phyloP scores from a whole-genome alignment of 1,140 invertebrate genomes.

The Camponotus pennsylvanicus region DNA sequence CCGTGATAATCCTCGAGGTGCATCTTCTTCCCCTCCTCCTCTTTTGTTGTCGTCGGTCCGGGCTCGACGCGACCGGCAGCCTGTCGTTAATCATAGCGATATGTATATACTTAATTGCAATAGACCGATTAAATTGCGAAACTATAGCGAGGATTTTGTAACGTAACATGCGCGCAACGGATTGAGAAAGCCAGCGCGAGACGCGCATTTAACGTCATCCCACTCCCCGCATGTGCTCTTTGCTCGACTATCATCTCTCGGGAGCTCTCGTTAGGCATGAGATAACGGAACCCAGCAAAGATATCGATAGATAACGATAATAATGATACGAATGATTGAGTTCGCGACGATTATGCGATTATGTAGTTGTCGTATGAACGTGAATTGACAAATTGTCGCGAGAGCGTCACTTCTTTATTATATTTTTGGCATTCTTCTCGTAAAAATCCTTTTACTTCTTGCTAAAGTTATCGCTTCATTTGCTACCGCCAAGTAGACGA shows the following conservation, averaged over 20 bases:
- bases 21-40: constrained; percentile 50
- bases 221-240: background rate
- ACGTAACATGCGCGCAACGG: background rate
- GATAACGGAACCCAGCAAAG: constrained; percentile 34
- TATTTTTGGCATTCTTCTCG: background rate
- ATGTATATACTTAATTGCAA: constrained; percentile 17
- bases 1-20: constrained; percentile 70
- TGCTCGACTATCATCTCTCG: background rate
- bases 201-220: constrained; percentile 2
- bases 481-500: background rate
- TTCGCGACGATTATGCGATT: background rate
- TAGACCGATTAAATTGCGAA: constrained; percentile 42
- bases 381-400: background rate
- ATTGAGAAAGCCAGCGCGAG: constrained; percentile 27
- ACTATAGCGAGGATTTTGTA: constrained; percentile 39
- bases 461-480: background rate
- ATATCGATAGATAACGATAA: constrained; percentile 15
- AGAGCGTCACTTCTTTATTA: background rate
- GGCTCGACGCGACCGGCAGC: constrained; percentile 46
- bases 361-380: background rate
- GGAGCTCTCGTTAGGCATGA: background rate
- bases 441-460: background rate
- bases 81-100: constrained; percentile 57
- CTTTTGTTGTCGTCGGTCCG: constrained; percentile 39
- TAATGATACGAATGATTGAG: background rate